Percentiles rank a stretch among this genome's conserved stretches.
phyloP scores from a whole-genome alignment of 1,140 invertebrate species.

The Notospermus geniculatus region DNA sequence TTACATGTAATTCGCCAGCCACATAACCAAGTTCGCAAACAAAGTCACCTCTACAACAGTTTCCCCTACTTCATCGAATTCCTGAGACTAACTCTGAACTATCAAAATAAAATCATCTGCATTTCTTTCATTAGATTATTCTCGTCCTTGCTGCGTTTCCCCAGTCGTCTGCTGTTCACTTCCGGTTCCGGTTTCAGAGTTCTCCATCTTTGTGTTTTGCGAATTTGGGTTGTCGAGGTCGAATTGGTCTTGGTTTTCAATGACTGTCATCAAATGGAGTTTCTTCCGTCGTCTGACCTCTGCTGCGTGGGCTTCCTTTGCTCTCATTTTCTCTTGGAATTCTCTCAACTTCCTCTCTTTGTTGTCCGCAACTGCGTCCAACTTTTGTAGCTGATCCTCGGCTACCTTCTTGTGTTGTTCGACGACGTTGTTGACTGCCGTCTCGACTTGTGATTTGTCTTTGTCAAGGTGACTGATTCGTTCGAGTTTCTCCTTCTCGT shows the following conservation, averaged over 20 bases:
- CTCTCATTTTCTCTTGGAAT: constrained; percentile 31
- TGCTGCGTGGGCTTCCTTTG: constrained; percentile 34
- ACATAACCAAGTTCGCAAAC: no score
- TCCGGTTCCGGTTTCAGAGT: no score
- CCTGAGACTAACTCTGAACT: no score
- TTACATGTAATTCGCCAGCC: no score
- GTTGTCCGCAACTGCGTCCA: constrained; percentile 37
- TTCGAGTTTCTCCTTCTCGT: constrained; percentile 36
- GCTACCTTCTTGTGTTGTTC: constrained; percentile 30
- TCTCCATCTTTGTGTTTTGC: no score
- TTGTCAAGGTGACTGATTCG: constrained; percentile 36
- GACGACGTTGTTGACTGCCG: constrained; percentile 27
- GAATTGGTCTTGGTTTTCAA: background rate
- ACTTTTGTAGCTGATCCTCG: constrained; percentile 30
- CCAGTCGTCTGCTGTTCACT: no score
- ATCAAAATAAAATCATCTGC: no score
- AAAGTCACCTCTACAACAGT: no score
- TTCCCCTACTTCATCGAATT: no score
- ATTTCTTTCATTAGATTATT: no score
- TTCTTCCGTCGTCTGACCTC: constrained; percentile 34
- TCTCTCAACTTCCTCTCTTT: constrained; percentile 31
- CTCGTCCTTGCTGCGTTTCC: no score
- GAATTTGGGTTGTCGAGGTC: no score
- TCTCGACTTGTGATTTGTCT: constrained; percentile 21
- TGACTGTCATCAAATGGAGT: background rate